Evolutionary conservation across 2,113 vertebrate species (phyloP).

Genomic region (Meles meles): DNA sequence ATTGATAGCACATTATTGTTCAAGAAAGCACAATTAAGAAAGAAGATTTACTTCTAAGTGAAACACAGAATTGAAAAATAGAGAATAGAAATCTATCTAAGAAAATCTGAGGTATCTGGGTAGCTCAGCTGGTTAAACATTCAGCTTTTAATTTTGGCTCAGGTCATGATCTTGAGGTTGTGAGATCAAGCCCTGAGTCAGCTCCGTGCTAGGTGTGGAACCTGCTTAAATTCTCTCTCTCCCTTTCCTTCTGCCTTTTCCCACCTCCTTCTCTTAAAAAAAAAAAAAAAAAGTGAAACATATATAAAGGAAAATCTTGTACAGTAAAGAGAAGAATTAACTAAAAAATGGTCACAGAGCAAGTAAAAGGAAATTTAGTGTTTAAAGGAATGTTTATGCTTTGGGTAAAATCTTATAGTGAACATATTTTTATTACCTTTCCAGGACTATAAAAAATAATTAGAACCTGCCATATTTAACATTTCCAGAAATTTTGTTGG

Average conservation of each 20-base stretch:
- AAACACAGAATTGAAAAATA: not conserved
- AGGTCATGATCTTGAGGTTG: not conserved
- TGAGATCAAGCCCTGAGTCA: not conserved
- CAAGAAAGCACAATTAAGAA: not conserved
- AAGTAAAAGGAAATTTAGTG: not conserved
- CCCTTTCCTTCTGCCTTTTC: not conserved
- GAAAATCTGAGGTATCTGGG: not conserved
- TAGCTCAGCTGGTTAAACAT: not conserved
- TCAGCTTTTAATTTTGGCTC: not conserved
- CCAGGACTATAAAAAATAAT: not conserved
- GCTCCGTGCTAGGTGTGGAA: too few relatives aligned
- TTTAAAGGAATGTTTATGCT: constrained; percentile 28
- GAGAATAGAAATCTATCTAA: not conserved
- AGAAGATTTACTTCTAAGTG: not conserved
- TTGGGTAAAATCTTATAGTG: constrained; percentile 10
- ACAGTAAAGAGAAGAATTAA: not conserved
- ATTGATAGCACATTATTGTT: constrained; percentile 12
- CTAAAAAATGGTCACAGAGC: not conserved
- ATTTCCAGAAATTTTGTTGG: constrained; percentile 22
- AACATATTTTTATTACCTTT: constrained; percentile 28
- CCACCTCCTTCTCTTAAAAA: not conserved
- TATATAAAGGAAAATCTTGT: not conserved
- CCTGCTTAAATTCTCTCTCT: not conserved
- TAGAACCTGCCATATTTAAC: not conserved
- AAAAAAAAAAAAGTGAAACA: not conserved